Percentiles rank a stretch among this genome's conserved stretches.
Evolutionary conservation across 1,140 invertebrate species (phyloP).

Genomic region (Lysiphlebus fabarum): DNA sequence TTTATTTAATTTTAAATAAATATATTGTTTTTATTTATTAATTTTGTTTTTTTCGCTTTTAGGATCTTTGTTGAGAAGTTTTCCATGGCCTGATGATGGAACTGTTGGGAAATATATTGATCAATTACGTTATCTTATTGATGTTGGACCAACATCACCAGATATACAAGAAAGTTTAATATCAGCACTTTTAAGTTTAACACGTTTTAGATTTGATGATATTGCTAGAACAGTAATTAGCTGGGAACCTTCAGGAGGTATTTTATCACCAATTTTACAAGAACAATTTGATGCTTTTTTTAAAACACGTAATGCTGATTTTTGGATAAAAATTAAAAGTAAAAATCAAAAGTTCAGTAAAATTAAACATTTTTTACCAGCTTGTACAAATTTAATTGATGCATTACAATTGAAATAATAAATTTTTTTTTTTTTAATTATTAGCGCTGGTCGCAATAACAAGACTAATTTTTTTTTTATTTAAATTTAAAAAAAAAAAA

Average conservation of each 20-base stretch:
- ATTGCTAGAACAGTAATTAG: conserved; percentile 31
- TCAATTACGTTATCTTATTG: conserved; percentile 39
- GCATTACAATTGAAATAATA: too few relatives aligned
- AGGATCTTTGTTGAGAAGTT: conserved; percentile 41
- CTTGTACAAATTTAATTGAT: too few relatives aligned
- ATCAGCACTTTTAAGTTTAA: conserved; percentile 40
- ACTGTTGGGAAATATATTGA: conserved; percentile 34
- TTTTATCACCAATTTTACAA: conserved; percentile 27
- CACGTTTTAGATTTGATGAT: conserved; percentile 33
- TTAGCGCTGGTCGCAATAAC: too few relatives aligned
- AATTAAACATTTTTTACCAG: too few relatives aligned
- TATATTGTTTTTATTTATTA: neutral
- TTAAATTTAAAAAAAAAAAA: too few relatives aligned
- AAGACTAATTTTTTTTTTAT: too few relatives aligned
- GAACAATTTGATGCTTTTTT: conserved; percentile 36
- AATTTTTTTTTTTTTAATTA: too few relatives aligned
- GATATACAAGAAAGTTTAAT: conserved; percentile 44
- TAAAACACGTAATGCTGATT: conserved; percentile 6
- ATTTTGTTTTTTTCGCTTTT: conserved; percentile 18
- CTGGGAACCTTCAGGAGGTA: conserved; percentile 35
- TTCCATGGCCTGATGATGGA: conserved; percentile 32
- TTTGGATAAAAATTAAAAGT: conserved; percentile 30
- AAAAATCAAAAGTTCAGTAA: neutral
- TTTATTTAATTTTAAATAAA: neutral
- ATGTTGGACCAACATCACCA: conserved; percentile 34